phyloP scores from a whole-genome alignment of 2,888 invertebrate species.

The Cosmopolites sordidus region DNA sequence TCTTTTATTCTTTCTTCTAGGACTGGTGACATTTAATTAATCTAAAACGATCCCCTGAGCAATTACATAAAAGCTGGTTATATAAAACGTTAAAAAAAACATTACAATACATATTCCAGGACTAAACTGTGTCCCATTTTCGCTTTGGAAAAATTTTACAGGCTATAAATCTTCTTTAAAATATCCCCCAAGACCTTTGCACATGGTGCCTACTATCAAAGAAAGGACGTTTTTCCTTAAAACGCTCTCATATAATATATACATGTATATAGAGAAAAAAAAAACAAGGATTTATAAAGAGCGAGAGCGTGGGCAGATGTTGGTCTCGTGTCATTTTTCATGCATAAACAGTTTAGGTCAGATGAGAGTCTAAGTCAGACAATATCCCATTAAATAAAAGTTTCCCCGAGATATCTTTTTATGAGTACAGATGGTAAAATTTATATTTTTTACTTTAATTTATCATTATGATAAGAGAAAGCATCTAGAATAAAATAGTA shows the following conservation, averaged over 20 bases:
- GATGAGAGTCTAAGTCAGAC: constrained; percentile 8
- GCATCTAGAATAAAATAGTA: no score
- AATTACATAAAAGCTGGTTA: no score
- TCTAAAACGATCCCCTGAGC: no score
- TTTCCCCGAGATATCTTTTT: no score
- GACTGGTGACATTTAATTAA: no score
- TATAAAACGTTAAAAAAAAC: no score
- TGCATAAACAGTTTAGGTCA: constrained; percentile 21
- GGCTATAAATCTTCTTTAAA: constrained; percentile 16
- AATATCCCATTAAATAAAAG: constrained; percentile 7
- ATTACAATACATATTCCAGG: not conserved
- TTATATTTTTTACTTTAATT: no score
- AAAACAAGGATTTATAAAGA: constrained; percentile 25
- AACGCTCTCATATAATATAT: constrained; percentile 19
- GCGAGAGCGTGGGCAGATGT: constrained; percentile 19
- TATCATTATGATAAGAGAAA: no score
- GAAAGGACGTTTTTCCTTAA: constrained; percentile 14
- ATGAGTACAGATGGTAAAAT: no score
- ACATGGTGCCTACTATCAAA: constrained; percentile 20
- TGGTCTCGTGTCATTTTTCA: constrained; percentile 20
- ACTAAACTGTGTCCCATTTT: not conserved
- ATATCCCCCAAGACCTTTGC: constrained; percentile 12
- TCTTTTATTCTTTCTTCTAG: no score
- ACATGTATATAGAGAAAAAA: constrained; percentile 7
- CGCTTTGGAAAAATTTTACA: constrained; percentile 11